Evolutionary conservation across 2,888 invertebrate species (phyloP), one percentile per base, ranked within the genome.

Genomic region (Eupeodes latifasciatus): DNA sequence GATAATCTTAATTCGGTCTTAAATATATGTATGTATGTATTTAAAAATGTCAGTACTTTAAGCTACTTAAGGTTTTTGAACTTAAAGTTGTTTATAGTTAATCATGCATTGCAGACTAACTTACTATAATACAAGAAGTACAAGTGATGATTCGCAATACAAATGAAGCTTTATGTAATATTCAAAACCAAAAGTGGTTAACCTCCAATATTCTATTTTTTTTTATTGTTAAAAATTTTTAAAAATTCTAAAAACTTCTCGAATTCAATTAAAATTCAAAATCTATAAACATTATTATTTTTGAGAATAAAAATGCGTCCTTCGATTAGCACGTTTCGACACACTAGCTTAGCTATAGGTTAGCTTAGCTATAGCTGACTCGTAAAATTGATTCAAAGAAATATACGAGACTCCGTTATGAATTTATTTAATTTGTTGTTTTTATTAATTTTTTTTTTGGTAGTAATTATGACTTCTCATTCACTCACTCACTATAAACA

Each of bases 401-500:
- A 40, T 40, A 67, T 67, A 67, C 51, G 55, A 64, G 44, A 71
- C 40, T 55, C 55, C 71, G 71, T 72, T 59, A 72, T 59, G 59
- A 72, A 59, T 47, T 47, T 44, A 47, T 59, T 47, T 44, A 40
- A 40, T 40, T 40, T 44, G 40, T 36, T 36, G 5, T 67, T 51
- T 40, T 40, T 40, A 40, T 40, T 40, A 40, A 40, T 40, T 53
- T 57, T 40, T 40, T 44, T 57, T 27, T 57, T 47, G 12, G 16
- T 72, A 34, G 34, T 72, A 72, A 59, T 72, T 47, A 72, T 72
- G 27, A 59, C 44, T 72, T 72, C 72, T 72, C 72, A 72, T 47
- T 72, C 47, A 59, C 40, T 55, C 16, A 64, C 19, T 44, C 6
- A 4, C 40, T 5, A 10, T 34, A 61, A 44, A 19, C 53, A 72